Percentiles rank a stretch among this genome's conserved stretches.
Evolutionary conservation across 1,140 invertebrate species (phyloP).

Genomic region (Lycorma delicatula): DNA sequence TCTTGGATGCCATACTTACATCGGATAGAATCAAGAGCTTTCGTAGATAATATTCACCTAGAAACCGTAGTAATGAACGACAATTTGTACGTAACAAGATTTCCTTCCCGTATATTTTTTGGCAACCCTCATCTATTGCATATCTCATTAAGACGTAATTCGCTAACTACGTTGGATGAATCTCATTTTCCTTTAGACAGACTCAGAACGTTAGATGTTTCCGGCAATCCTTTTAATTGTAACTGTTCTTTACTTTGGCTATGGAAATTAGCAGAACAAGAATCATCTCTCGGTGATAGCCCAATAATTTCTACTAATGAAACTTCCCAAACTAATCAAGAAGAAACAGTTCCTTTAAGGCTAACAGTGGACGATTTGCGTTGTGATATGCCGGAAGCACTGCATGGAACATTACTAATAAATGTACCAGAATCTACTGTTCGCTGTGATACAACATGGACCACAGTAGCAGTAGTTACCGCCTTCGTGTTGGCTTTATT

Average conservation of each 20-base stretch:
- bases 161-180: conserved; percentile 59
- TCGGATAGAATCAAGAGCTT: conserved; percentile 46
- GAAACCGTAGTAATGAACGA: conserved; percentile 67
- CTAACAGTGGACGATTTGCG: conserved; percentile 35
- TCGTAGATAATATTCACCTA: conserved; percentile 74
- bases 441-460: conserved; percentile 50
- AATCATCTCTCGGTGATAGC: conserved; percentile 4
- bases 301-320: neutral
- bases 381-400: conserved; percentile 44
- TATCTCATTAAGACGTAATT: conserved; percentile 62
- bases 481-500: conserved; percentile 45
- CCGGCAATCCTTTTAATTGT: conserved; percentile 75
- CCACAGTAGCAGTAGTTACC: conserved; percentile 45
- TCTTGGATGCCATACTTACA: conserved; percentile 40
- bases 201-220: conserved; percentile 56
- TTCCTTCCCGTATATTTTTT: conserved; percentile 64
- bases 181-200: conserved; percentile 71
- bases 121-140: conserved; percentile 62
- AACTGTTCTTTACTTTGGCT: conserved; percentile 82
- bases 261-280: conserved; percentile 55
- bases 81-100: conserved; percentile 56
- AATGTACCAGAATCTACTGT: conserved; percentile 49
- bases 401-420: conserved; percentile 40
- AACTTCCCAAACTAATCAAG: neutral
- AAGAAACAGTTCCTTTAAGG: conserved; percentile 10